Base-by-base conservation (phyloP, 2,797 vertebrate species). In the Lepidocolaptes lacrymiger region DNA sequence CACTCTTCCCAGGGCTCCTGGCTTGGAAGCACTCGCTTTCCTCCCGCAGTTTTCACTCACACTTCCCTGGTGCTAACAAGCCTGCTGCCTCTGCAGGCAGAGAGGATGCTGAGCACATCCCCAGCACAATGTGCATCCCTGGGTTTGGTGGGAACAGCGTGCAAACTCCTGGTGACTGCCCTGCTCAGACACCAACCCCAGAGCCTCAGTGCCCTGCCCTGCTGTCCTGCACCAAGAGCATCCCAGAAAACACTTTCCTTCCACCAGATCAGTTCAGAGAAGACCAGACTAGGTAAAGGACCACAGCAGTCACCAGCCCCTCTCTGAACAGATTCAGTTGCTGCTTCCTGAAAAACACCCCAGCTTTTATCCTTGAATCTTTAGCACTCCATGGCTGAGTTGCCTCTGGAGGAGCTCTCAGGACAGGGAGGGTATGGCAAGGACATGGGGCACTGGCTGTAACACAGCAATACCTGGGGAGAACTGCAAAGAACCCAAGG, bases 401-500 rank as follows among this genome's bases (percentile, higher is more conserved):
- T 5, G 18, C 44, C 43, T n/a, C 5, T 10, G 10, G 2, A 18
- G 67, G 43, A 12, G 22, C 13, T 15, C 58, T 43, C 16, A 44
- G 66, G 63, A 30, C 22, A 37, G 4, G 12, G 37, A 48, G 59
- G 56, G n/a, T 8, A 13, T 3, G 39, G 36, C 4, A 21, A 34
- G 51, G 81, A 43, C 22, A 10, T 2, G 7, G 41, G 13, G 18
- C 66, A 66, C 34, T 22, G 77, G n/a, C 59, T 20, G 81, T 34
- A 43, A 75, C 61, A 64, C 34, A 68, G 72, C 87, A 18, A 46
- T 6, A 14, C 17, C 51, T 22, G 20, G 18, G 32, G 8, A 92
- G 22, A 89, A 34, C 30, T 56, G 63, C 59, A 52, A 52, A 87
- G 82, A 89, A 88, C 74, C 89, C 89, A 89, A 90, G 85, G 54